Evolutionary conservation across 2,888 invertebrate species (phyloP).

Genomic region (Stomorhina lunata): DNA sequence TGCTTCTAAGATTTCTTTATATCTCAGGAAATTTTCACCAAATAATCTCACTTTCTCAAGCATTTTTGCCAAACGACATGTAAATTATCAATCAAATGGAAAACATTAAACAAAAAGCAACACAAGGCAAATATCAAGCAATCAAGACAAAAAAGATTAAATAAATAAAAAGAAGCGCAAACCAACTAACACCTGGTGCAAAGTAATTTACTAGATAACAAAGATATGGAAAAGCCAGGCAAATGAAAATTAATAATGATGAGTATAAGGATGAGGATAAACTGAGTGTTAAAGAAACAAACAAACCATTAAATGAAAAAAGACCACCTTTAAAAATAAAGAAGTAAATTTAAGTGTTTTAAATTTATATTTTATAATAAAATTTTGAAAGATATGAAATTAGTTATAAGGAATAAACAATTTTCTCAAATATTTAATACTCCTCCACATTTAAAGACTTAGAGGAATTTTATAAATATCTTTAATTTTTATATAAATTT

Average conservation of each 20-base stretch:
- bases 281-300: background rate
- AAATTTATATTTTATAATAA: background rate
- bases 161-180: background rate
- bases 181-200: slow-evolving; percentile 61
- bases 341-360: slow-evolving; percentile 33
- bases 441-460: slow-evolving; percentile 13
- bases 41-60: slow-evolving; percentile 46
- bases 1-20: background rate
- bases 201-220: slow-evolving; percentile 17
- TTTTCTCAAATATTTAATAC: slow-evolving; percentile 1
- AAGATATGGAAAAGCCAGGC: no score
- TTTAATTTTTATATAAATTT: no score
- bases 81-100: slow-evolving; percentile 60
- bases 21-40: background rate
- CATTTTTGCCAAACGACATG: slow-evolving; percentile 23
- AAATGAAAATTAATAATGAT: background rate
- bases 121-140: background rate
- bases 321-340: slow-evolving; percentile 24
- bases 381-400: slow-evolving; percentile 28
- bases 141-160: background rate
- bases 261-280: background rate
- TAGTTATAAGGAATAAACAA: slow-evolving; percentile 7
- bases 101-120: slow-evolving; percentile 21
- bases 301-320: background rate
- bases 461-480: background rate